A percentile compares a stretch with the other conserved stretches of the same genome.
Conservation (phyloP, 2,797 vertebrate species). For the Periparus ater region DNA sequence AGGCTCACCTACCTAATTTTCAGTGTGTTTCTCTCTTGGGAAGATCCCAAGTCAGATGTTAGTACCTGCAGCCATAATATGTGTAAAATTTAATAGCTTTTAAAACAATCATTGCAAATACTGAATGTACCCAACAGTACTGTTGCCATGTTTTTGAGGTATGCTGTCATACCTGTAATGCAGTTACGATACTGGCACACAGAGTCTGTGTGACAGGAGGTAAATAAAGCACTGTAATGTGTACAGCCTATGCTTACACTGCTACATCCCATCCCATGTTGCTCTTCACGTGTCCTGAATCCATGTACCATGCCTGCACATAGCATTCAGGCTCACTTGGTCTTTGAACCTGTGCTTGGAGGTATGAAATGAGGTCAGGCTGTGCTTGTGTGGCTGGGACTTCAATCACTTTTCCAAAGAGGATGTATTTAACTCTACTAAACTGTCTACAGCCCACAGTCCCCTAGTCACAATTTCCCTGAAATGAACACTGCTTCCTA, state of each 20-base stretch:
- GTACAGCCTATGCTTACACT: neutral
- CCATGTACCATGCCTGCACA: neutral
- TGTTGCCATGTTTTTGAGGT: neutral
- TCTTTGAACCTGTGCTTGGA: neutral
- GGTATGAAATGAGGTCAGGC: neutral
- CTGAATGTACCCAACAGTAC: neutral
- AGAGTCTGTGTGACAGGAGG: neutral
- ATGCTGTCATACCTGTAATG: neutral
- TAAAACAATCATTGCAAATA: neutral
- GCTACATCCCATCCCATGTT: neutral
- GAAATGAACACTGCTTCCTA: neutral
- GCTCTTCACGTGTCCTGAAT: neutral
- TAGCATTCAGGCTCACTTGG: neutral
- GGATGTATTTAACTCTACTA: neutral
- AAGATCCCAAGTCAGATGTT: neutral
- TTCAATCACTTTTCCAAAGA: neutral
- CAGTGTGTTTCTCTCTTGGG: neutral
- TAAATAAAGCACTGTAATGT: neutral
- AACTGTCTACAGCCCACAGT: neutral
- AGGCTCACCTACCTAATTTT: neutral
- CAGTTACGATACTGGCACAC: neutral
- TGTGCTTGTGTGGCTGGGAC: neutral
- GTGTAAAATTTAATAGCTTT: neutral
- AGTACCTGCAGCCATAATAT: neutral
- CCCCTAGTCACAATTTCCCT: neutral